Evolutionary conservation across 2,888 invertebrate genomes (phyloP), one percentile per base, ranked within the genome.

Genomic region (Latheticus oryzae): DNA sequence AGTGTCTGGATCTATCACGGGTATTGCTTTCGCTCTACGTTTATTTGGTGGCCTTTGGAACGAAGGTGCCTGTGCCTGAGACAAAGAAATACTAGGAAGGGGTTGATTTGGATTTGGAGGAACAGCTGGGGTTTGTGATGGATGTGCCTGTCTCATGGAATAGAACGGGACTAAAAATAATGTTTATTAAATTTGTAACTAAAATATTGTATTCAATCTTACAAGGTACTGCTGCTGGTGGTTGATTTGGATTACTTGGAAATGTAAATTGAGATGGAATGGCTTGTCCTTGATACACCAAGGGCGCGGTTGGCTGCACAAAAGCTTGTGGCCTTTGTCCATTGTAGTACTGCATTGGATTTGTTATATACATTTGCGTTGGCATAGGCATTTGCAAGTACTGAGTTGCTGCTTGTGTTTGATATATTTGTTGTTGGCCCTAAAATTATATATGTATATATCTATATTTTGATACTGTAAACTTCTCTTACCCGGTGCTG

Each of bases 1-100:
- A 42, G 79, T 77, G 48, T 45, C 58, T 1, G 79, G 79, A 71
- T 79, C 74, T 54, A 79, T 78, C 23, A 79, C 76, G 12, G 73
- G 63, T 57, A 79, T 66, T n/a, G 79, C 78, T 17, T 74, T 73
- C 2, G 67, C 60, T 50, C 73, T 65, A 42, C 72, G 60, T 50
- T 69, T 66, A 55, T 68, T 65, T 15, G 61, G 70, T 30, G 57
- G 60, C 33, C 37, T 28, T 8, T 58, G 64, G 40, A 65, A 63
- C 30, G 65, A 61, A 28, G 58, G 66, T 38, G n/a, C n/a, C n/a
- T 53, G 64, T 3, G 67, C 42, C 35, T 56, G 62, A 17, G 45
- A 33, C 16, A 62, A 43, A 5, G 56, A 56, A 21, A 64, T 53
- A 17, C 40, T 43, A 5, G 54, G 40, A 23, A 61, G 13, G 0